Conservation (phyloP, 1,140 invertebrate genomes). For the Ceratina australensis region DNA sequence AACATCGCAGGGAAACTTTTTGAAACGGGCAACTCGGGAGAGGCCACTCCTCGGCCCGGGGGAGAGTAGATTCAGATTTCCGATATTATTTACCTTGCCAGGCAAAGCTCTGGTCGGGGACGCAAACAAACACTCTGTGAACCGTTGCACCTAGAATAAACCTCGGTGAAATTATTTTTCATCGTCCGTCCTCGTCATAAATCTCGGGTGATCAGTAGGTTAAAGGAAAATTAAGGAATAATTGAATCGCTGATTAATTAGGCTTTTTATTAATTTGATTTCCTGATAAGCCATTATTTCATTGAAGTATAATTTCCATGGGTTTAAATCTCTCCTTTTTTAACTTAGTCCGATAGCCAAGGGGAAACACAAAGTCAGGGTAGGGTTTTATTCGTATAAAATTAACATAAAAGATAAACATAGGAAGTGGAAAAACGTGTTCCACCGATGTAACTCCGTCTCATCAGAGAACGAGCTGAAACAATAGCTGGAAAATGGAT, state of each 20-base stretch:
- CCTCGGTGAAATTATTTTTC: conserved; percentile 44
- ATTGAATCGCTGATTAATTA: too few species aligned
- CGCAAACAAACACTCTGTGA: conserved; percentile 18
- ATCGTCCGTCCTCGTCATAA: neutral
- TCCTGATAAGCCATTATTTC: too few species aligned
- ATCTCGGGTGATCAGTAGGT: too few species aligned
- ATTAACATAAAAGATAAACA: too few species aligned
- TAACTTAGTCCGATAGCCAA: too few species aligned
- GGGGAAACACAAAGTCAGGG: too few species aligned
- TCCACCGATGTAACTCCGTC: neutral
- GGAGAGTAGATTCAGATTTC: conserved; percentile 32
- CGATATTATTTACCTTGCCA: conserved; percentile 33
- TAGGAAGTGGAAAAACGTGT: neutral
- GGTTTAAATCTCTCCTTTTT: too few species aligned
- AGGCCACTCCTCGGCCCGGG: neutral
- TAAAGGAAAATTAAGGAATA: too few species aligned
- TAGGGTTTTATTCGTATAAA: too few species aligned
- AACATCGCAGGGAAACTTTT: neutral
- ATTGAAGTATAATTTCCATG: too few species aligned
- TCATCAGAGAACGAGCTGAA: neutral
- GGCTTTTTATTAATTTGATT: too few species aligned
- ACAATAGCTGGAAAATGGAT: neutral
- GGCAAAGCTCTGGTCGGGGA: neutral
- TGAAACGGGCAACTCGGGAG: neutral
- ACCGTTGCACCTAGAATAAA: conserved; percentile 35